phyloP scores from a whole-genome alignment of 2,888 invertebrate genomes.

The Apamea epomidion region DNA sequence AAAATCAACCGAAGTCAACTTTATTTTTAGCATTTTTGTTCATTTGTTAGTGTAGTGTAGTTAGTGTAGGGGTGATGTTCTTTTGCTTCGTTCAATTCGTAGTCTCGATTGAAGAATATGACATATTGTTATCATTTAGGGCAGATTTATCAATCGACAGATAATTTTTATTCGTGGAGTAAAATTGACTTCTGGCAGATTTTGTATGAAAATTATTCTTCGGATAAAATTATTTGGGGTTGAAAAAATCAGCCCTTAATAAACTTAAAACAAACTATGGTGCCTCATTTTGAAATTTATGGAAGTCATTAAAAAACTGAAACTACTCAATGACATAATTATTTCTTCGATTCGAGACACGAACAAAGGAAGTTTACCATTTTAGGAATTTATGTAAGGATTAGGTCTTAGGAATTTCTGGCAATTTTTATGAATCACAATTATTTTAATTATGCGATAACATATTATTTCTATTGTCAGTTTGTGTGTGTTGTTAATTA shows the following conservation, averaged over 20 bases:
- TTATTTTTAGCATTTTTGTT: neutral
- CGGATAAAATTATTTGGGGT: too few species aligned
- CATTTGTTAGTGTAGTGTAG: neutral
- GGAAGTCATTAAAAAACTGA: neutral
- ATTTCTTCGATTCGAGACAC: constrained; percentile 3
- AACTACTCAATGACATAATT: neutral
- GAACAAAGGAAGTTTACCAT: neutral
- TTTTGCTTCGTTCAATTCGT: neutral
- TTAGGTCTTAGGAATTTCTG: neutral
- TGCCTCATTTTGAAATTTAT: too few species aligned
- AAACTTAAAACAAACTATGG: neutral
- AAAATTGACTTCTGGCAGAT: too few species aligned
- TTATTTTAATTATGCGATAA: constrained; percentile 6
- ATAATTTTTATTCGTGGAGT: too few species aligned
- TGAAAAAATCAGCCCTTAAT: neutral
- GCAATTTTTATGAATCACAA: constrained; percentile 51
- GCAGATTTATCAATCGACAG: too few species aligned
- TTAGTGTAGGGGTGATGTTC: neutral
- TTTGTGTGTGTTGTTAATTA: neutral
- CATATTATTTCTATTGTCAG: neutral
- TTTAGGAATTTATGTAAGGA: neutral
- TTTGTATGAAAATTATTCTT: too few species aligned
- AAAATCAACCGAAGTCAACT: constrained; percentile 26
- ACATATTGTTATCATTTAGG: neutral
- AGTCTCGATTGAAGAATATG: constrained; percentile 17